Evolutionary conservation across 2,113 vertebrate species (phyloP).

Genomic region (Myiozetetes cayanensis): DNA sequence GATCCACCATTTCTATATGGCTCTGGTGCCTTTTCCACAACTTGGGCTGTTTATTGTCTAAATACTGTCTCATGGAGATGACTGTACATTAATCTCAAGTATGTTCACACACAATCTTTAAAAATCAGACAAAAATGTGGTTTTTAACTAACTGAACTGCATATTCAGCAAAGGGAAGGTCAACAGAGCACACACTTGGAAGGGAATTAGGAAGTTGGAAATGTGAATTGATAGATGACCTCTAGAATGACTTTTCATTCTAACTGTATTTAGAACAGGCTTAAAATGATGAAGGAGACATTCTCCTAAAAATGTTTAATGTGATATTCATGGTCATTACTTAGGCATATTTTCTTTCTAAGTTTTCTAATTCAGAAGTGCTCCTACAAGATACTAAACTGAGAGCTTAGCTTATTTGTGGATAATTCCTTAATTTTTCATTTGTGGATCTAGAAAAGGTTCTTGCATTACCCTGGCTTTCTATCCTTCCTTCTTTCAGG

Average conservation of each 20-base stretch:
- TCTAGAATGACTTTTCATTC: background rate
- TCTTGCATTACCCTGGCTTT: background rate
- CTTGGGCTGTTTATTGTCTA: background rate
- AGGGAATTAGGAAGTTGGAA: background rate
- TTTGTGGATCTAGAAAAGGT: background rate
- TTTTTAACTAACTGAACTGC: background rate
- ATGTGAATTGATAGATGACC: background rate
- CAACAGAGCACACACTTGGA: background rate
- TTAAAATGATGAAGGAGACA: background rate
- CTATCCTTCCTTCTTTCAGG: background rate
- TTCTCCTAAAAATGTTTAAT: background rate
- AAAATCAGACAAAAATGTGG: background rate
- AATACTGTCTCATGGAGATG: background rate
- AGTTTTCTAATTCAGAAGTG: background rate
- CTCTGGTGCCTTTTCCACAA: background rate
- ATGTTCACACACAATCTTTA: background rate
- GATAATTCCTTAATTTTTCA: background rate
- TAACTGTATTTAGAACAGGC: background rate
- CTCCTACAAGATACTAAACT: background rate
- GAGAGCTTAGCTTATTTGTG: background rate
- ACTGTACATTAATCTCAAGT: background rate
- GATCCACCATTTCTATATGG: background rate
- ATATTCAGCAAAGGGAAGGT: background rate
- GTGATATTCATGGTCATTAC: background rate
- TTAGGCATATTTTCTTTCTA: background rate